Base-by-base conservation (phyloP, 2,797 vertebrate genomes). In the Thalassophryne amazonica region DNA sequence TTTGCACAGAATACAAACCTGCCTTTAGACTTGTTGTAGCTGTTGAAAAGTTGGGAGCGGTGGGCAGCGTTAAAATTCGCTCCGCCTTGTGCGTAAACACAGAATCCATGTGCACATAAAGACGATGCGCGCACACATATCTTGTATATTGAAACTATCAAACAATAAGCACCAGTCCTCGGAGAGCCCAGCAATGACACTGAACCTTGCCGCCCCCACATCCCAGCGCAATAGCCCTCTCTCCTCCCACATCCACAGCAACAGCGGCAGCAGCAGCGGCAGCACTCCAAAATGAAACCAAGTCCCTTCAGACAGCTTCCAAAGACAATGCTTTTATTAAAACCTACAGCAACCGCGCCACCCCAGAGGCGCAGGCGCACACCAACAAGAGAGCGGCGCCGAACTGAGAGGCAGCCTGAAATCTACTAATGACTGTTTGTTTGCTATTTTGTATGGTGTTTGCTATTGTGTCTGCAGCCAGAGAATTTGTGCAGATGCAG, bases 301-400 rank as follows among this genome's bases (percentile, higher is more conserved):
- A 64, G 83, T 90, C 90, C 86, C 90, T 76, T 85, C 55, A 88
- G 89, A 89, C 84, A 85, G 70, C 78, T 92, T 87, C 80, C 82
- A 86, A 87, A 90, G 88, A 91, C 86, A 89, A 83, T 88, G 85
- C 85, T 88, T 90, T 91, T 89, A 91, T 91, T 91, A 91, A 91
- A 91, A 90, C 87, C 85, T 88, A 88, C 87, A 87, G 86, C 86
- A 81, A 78, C 67, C 72, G 63, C 51, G 53, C 78, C 80, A 70
- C 80, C 83, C 80, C 58, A 79, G 67, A 87, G 83, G 80, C 75
- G 17, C 46, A 53, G 67, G 70, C n/a, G n/a, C 61, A 58, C 67
- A 73, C 79, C 74, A 73, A 79, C 82, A 84, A 83, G 75, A 76
- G 80, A 65, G 73, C 25, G 6, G 49, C 85, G 64, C 73, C 56